phyloP scores from a whole-genome alignment of 1,140 invertebrate genomes.

The Anagrus nilaparvatae region DNA sequence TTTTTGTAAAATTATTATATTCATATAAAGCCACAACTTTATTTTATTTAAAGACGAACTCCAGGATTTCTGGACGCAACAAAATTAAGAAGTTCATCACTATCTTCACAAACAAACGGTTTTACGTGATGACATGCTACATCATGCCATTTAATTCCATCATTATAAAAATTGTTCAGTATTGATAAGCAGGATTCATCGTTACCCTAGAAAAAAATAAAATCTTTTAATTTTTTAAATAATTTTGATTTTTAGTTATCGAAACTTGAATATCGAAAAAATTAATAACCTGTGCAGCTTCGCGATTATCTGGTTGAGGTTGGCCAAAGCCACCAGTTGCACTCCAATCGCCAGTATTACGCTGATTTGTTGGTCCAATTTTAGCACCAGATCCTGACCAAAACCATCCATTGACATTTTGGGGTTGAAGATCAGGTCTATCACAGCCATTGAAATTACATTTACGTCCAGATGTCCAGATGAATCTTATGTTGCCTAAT shows the following conservation, averaged over 20 bases:
- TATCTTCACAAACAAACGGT: slow-evolving; percentile 88
- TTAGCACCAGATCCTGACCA: slow-evolving; percentile 85
- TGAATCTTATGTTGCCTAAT: slow-evolving; percentile 58
- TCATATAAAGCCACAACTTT: too few relatives aligned
- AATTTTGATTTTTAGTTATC: too few relatives aligned
- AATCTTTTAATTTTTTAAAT: background rate
- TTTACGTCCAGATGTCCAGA: slow-evolving; percentile 85
- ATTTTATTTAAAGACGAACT: slow-evolving; percentile 58
- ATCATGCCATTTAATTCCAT: slow-evolving; percentile 87
- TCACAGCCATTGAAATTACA: slow-evolving; percentile 88
- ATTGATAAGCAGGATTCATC: slow-evolving; percentile 84
- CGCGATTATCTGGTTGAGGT: slow-evolving; percentile 79
- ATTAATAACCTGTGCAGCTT: slow-evolving; percentile 65
- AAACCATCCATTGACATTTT: slow-evolving; percentile 87
- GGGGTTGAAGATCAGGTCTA: slow-evolving; percentile 73
- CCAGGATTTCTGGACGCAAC: slow-evolving; percentile 76
- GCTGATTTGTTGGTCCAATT: slow-evolving; percentile 76
- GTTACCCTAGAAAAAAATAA: slow-evolving; percentile 53
- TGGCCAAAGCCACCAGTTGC: slow-evolving; percentile 74
- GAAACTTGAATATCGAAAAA: background rate
- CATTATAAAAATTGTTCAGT: slow-evolving; percentile 87
- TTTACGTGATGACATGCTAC: slow-evolving; percentile 85
- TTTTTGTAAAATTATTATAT: too few relatives aligned
- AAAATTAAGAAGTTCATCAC: slow-evolving; percentile 83
- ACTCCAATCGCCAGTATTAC: slow-evolving; percentile 82